Evolutionary conservation across 2,797 vertebrate genomes (phyloP).

Genomic region (Triplophysa yarkandensis): DNA sequence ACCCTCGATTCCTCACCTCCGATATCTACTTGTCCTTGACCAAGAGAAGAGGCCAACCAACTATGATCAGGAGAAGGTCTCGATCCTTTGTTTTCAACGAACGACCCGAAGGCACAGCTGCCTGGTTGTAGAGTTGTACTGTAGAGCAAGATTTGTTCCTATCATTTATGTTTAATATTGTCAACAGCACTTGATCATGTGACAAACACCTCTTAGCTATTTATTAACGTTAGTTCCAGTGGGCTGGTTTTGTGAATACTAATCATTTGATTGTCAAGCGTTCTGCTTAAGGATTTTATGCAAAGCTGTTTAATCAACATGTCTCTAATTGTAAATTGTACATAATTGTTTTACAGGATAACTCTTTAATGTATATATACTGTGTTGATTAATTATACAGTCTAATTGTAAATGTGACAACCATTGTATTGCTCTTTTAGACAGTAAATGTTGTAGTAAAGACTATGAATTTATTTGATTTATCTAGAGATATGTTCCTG

Average conservation of each 20-base stretch:
- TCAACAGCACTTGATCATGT: slow-evolving; percentile 42
- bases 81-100: slow-evolving; percentile 89
- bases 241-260: slow-evolving; percentile 51
- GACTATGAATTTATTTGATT: neutral
- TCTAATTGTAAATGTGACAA: neutral
- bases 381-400: slow-evolving; percentile 24
- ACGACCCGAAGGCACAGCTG: slow-evolving; percentile 76
- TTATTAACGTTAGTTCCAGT: slow-evolving; percentile 54
- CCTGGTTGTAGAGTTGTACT: slow-evolving; percentile 72
- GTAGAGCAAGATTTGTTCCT: neutral
- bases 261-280: slow-evolving; percentile 54
- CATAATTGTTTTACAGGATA: slow-evolving; percentile 64
- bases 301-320: slow-evolving; percentile 48
- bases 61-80: slow-evolving; percentile 85
- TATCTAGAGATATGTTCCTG: too few species aligned
- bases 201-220: slow-evolving; percentile 39
- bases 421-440: neutral
- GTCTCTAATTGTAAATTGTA: slow-evolving; percentile 68
- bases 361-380: slow-evolving; percentile 58
- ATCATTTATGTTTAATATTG: neutral
- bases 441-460: neutral
- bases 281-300: slow-evolving; percentile 41
- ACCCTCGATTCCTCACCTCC: slow-evolving; percentile 88
- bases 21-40: slow-evolving; percentile 82
- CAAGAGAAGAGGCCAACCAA: slow-evolving; percentile 69